These are phyloP conservation scores for Anoplius nigerrimus DNA, from an alignment of 2,888 invertebrate species.

Conservation along the genomic window DNA sequence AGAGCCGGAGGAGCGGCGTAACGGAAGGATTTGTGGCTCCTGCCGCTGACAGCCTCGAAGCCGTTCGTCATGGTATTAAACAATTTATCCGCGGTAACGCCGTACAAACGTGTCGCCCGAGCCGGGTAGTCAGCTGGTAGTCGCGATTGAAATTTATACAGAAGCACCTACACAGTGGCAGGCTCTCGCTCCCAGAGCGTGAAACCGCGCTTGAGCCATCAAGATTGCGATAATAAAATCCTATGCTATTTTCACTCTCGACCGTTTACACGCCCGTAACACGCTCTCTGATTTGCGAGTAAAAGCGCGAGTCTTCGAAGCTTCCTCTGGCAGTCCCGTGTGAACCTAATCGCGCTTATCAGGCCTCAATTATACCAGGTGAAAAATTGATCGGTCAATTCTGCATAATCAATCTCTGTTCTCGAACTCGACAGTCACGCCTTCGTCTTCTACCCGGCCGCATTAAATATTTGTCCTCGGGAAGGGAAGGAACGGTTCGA, in stretches of 20 bases:
- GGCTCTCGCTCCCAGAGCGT: neutral
- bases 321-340: too few species aligned
- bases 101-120: conserved; percentile 27
- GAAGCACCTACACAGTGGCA: conserved; percentile 15
- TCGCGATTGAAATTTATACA: conserved; percentile 51
- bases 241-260: neutral
- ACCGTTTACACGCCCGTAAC: too few species aligned
- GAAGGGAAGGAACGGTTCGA: neutral
- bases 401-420: too few species aligned
- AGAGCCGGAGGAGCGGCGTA: conserved; percentile 45
- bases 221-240: too few species aligned
- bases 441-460: neutral
- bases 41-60: conserved; percentile 53
- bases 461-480: neutral
- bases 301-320: too few species aligned
- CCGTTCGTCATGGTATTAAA: conserved; percentile 61
- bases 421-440: too few species aligned
- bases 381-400: too few species aligned
- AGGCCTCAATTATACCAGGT: too few species aligned
- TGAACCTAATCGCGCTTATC: too few species aligned
- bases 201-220: too few species aligned
- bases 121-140: conserved; percentile 26
- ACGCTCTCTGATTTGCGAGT: too few species aligned
- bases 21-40: conserved; percentile 58
- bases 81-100: conserved; percentile 58